A percentile compares a stretch with the other conserved stretches of the same genome.
phyloP scores from a whole-genome alignment of 1,140 invertebrate species.

The Drosophila kepulauana region DNA sequence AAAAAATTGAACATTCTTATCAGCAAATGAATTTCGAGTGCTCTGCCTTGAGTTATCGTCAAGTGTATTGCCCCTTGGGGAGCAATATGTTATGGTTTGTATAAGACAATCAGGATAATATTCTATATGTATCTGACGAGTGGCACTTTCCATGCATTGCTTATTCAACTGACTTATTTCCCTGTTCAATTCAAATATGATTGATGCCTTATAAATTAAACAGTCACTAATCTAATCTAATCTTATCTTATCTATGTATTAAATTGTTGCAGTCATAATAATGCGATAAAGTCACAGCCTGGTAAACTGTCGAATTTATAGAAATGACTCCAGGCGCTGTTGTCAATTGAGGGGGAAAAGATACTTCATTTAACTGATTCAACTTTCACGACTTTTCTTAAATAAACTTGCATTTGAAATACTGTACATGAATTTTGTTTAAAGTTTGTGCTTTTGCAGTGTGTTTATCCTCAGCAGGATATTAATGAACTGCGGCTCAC shows the following conservation, averaged over 20 bases:
- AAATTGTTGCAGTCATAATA: background rate
- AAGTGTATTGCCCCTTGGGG: background rate
- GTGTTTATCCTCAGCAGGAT: conserved; percentile 8
- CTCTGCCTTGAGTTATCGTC: conserved; percentile 11
- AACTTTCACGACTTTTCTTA: conserved; percentile 18
- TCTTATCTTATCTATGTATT: conserved; percentile 24
- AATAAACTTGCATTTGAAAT: background rate
- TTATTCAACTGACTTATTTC: conserved; percentile 32
- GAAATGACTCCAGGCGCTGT: conserved; percentile 14
- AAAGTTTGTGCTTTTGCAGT: background rate
- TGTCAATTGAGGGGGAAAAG: conserved; percentile 1
- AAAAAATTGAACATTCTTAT: background rate
- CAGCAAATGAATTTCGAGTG: conserved; percentile 10
- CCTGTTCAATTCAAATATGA: conserved; percentile 3
- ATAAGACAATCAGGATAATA: conserved; percentile 50
- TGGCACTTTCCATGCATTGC: conserved; percentile 24
- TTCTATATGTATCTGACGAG: background rate
- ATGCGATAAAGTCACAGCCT: conserved; percentile 14
- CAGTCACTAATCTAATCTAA: conserved; percentile 43
- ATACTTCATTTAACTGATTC: background rate
- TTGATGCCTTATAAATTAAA: conserved; percentile 12
- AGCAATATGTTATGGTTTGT: conserved; percentile 7
- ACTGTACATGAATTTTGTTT: background rate
- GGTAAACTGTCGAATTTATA: conserved; percentile 4
- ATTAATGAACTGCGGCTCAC: conserved; percentile 17